A percentile compares a stretch with the other conserved stretches of the same genome.
These are phyloP conservation scores for Abramis brama DNA, from an alignment of 2,113 vertebrate genomes.

Conservation along the genomic window DNA sequence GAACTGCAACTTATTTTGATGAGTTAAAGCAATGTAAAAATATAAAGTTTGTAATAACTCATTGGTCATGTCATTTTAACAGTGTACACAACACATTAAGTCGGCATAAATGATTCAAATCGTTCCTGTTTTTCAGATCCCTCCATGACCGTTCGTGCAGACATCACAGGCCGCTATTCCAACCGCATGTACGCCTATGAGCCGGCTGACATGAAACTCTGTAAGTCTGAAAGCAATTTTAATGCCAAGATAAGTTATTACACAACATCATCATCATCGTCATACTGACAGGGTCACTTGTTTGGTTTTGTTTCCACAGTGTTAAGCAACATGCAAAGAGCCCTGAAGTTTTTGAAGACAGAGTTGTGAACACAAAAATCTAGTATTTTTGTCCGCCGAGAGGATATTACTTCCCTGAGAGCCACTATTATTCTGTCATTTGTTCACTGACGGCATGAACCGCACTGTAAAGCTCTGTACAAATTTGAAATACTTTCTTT, in stretches of 20 bases:
- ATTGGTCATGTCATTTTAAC: no score
- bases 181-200: conserved; percentile 96
- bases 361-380: conserved; percentile 70
- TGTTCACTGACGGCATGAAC: conserved; percentile 59
- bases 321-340: conserved; percentile 74
- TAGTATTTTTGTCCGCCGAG: neutral
- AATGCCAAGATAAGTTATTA: neutral
- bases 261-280: no score
- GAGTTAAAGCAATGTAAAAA: no score
- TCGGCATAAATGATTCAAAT: neutral
- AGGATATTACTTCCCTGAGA: neutral
- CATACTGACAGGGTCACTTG: neutral
- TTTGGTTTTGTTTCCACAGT: conserved; percentile 63
- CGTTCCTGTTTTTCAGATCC: conserved; percentile 80
- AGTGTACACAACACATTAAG: neutral
- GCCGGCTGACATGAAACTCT: conserved; percentile 77
- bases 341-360: conserved; percentile 77
- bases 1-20: no score
- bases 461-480: conserved; percentile 66
- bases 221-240: conserved; percentile 78
- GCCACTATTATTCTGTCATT: conserved; percentile 30
- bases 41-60: no score
- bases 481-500: conserved; percentile 41
- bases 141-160: conserved; percentile 93
- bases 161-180: conserved; percentile 88